Evolutionary conservation across 1,140 invertebrate genomes (phyloP), one percentile per base, ranked within the genome.

Genomic region (Sitobion miscanthi): DNA sequence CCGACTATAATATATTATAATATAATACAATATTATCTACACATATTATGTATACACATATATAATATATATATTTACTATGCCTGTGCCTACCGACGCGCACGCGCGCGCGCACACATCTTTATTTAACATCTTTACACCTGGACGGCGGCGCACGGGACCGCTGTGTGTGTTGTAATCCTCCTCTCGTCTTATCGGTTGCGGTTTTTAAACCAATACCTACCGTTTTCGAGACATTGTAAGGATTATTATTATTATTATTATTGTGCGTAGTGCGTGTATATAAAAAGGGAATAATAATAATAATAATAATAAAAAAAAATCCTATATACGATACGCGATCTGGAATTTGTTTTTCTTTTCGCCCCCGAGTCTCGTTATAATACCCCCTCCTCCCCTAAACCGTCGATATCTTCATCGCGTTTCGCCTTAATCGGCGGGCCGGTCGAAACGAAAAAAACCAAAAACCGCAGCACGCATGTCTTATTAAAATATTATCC

Each of bases 191-290:
- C 91, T 93, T 93, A 93, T 93, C 91, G 91, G 82, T 93, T 93
- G 91, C 91, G 91, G 91, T 93, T 93, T 93, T 93, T 93, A 93
- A 93, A 93, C 91, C 91, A 86, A 93, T 93, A 93, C 91, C 91
- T 38, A 85, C 83, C 35, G 83, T 42, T 25, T 85, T 85, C 62
- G 14, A 77, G 62, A 77, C 62, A 77, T 77, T 77, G 62, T 77
- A 77, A 30, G 62, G 62, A 77, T 77, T 77, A 77, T 77, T 35
- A 77, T 77, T 77, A 77, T 77, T 35, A 77, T 77, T 77, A 77
- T 77, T 77, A 21, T 77, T 77, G 62, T 77, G 62, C 42, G 69
- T 47, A 45, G 35, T 35, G 35, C 47, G 38, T 54, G 45, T 77
- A 38, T 49, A 92, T 54, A 92, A 85, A 90, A 90, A 62, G 30